Evolutionary conservation across 1,140 invertebrate genomes (phyloP).

Genomic region (Antheraea mylitta): DNA sequence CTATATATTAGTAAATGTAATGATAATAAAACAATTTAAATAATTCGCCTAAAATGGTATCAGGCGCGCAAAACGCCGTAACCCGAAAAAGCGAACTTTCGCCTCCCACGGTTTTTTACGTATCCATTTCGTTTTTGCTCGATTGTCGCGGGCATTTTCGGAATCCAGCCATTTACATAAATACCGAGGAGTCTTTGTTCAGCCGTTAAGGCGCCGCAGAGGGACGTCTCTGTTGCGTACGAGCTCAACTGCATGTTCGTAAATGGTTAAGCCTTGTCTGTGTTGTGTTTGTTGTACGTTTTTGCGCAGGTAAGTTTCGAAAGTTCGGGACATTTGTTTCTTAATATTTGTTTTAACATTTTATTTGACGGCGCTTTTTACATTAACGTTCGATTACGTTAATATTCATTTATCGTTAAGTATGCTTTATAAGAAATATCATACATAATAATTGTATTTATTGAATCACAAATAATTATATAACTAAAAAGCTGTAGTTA

Average conservation of each 20-base stretch:
- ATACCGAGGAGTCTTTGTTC: constrained; percentile 55
- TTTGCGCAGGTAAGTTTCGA: constrained; percentile 13
- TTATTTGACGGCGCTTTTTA: neutral
- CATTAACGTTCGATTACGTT: neutral
- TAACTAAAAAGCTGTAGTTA: no score
- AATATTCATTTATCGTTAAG: neutral
- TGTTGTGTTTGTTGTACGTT: constrained; percentile 27
- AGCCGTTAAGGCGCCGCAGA: constrained; percentile 59
- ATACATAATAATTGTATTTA: neutral
- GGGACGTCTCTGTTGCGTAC: constrained; percentile 25
- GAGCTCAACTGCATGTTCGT: constrained; percentile 18
- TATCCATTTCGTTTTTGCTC: constrained; percentile 51
- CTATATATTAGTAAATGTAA: neutral
- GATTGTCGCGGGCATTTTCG: constrained; percentile 54
- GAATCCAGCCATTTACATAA: constrained; percentile 74
- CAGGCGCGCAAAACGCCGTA: constrained; percentile 39
- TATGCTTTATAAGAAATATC: neutral
- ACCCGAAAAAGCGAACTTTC: constrained; percentile 63
- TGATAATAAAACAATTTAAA: neutral
- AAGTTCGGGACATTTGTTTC: constrained; percentile 23
- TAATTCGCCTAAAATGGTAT: neutral
- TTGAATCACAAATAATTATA: no score
- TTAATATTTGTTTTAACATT: constrained; percentile 10
- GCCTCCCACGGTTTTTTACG: constrained; percentile 51
- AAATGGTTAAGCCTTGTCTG: constrained; percentile 20